A percentile compares a stretch with the other conserved stretches of the same genome.
phyloP scores from a whole-genome alignment of 2,888 invertebrate genomes.

The Lamproptera curius region DNA sequence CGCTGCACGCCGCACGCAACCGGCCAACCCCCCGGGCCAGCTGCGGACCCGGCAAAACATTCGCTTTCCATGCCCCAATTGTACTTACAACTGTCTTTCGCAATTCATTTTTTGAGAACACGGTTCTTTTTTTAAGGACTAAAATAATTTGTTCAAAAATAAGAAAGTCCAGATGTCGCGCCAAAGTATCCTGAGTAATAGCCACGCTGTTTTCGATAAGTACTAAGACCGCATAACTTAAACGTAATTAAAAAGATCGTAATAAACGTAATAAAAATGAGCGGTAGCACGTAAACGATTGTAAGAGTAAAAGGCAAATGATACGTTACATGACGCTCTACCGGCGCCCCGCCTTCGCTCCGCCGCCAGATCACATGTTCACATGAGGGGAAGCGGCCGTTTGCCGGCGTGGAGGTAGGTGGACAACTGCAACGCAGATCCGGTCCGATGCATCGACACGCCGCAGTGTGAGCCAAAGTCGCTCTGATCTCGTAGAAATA shows the following conservation, averaged over 20 bases:
- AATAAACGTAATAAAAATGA: background rate
- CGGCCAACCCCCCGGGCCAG: slow-evolving; percentile 26
- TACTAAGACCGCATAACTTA: background rate
- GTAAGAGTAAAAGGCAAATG: background rate
- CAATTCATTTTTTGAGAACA: slow-evolving; percentile 31
- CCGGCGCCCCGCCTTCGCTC: slow-evolving; percentile 4
- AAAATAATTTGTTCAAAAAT: background rate
- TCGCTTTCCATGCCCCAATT: slow-evolving; percentile 41
- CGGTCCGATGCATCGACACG: slow-evolving; percentile 32
- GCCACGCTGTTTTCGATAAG: no score
- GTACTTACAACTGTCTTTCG: slow-evolving; percentile 31
- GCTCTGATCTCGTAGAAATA: slow-evolving; percentile 29
- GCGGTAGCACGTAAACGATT: background rate
- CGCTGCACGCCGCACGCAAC: slow-evolving; percentile 35
- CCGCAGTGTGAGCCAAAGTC: slow-evolving; percentile 30
- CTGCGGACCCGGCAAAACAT: slow-evolving; percentile 40
- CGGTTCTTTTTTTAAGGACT: background rate
- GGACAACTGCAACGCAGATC: slow-evolving; percentile 33
- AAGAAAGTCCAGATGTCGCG: no score
- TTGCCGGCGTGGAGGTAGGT: slow-evolving; percentile 29
- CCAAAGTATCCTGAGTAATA: no score
- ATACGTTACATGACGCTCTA: slow-evolving; percentile 24
- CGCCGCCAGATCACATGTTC: slow-evolving; percentile 14
- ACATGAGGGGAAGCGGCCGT: slow-evolving; percentile 22
- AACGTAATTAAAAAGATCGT: background rate